Conservation (phyloP, 2,888 invertebrate genomes). For the Aricia artaxerxes region DNA sequence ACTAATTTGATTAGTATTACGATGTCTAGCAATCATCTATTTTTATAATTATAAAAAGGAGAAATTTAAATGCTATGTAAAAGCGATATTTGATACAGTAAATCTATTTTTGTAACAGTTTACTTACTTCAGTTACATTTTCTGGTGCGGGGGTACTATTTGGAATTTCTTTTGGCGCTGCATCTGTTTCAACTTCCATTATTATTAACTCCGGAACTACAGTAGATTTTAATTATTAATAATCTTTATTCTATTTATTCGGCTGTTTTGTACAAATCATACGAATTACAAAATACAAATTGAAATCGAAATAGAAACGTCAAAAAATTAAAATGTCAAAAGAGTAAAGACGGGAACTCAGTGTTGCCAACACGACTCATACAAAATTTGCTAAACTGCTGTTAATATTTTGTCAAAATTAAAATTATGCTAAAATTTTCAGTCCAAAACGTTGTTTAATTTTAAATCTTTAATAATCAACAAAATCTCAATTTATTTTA, state of each 20-base stretch:
- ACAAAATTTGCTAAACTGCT: no score
- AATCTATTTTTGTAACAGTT: slow-evolving; percentile 67
- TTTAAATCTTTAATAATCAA: no score
- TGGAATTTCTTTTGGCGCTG: slow-evolving; percentile 55
- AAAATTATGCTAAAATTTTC: no score
- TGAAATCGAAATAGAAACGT: background rate
- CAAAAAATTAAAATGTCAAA: background rate
- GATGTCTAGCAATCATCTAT: background rate
- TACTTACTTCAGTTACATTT: slow-evolving; percentile 57
- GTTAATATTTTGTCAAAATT: no score
- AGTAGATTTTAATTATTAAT: background rate
- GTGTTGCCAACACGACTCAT: no score
- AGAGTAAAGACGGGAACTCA: no score
- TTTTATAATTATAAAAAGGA: background rate
- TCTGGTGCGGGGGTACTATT: slow-evolving; percentile 51
- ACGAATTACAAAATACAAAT: background rate
- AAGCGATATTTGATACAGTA: slow-evolving; percentile 31
- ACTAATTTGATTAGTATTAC: background rate
- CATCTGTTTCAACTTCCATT: slow-evolving; percentile 67
- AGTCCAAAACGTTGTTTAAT: no score
- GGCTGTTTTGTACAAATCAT: background rate
- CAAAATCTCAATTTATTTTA: no score
- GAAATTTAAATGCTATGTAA: background rate
- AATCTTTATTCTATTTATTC: background rate
- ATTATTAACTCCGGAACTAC: slow-evolving; percentile 35